Conservation (phyloP, 2,888 invertebrate species). For the Netelia melanura region DNA sequence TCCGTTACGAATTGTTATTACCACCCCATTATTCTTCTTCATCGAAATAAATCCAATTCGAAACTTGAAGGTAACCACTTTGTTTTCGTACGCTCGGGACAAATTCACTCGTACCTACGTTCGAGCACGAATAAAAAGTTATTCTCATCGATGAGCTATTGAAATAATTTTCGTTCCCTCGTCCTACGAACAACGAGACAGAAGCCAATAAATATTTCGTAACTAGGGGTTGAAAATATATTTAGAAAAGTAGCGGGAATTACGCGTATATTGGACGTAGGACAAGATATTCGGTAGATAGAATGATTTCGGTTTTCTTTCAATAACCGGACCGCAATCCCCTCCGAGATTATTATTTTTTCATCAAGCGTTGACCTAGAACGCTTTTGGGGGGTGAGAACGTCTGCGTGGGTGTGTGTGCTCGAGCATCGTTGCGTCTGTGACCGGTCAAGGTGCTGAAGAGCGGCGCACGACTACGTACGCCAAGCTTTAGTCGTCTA, state of each 20-base stretch:
- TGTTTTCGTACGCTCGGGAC: conserved; percentile 16
- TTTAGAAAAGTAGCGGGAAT: conserved; percentile 26
- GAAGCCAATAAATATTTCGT: not conserved
- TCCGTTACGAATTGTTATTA: conserved; percentile 25
- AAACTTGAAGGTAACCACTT: conserved; percentile 2
- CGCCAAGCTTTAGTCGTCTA: conserved; percentile 33
- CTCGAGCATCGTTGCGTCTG: conserved; percentile 47
- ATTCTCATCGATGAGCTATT: not conserved
- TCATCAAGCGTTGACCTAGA: conserved; percentile 78
- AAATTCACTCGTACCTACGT: not conserved
- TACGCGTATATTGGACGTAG: not conserved
- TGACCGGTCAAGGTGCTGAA: conserved; percentile 73
- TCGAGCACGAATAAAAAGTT: not conserved
- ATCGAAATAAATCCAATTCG: conserved; percentile 11
- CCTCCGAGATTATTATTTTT: conserved; percentile 84
- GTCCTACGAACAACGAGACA: conserved; percentile 4
- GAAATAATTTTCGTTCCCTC: not conserved
- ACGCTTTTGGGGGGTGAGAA: conserved; percentile 37
- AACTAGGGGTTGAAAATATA: not conserved
- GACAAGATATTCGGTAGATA: conserved; percentile 64
- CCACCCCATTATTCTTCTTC: conserved; percentile 39
- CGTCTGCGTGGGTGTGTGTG: conserved; percentile 23
- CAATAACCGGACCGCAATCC: conserved; percentile 80
- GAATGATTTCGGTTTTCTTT: conserved; percentile 78
- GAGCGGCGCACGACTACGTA: conserved; percentile 28